These are phyloP conservation scores for Dasysyrphus albostriatus DNA, from an alignment of 2,888 invertebrate species.

Conservation along the genomic window DNA sequence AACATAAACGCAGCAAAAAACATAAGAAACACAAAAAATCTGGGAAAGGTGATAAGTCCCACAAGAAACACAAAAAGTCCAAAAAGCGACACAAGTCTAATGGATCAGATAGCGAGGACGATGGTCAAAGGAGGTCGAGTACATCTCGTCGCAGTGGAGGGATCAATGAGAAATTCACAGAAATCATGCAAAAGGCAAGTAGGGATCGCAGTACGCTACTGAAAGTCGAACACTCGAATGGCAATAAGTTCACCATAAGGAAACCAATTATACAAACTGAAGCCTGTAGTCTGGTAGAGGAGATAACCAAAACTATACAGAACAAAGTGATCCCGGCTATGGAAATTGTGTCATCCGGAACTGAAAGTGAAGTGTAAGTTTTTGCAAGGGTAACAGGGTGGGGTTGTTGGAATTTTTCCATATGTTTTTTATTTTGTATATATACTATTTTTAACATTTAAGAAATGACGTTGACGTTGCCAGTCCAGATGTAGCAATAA, in stretches of 20 bases:
- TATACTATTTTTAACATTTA: not conserved
- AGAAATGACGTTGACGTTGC: slow-evolving; percentile 86
- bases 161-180: slow-evolving; percentile 82
- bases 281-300: slow-evolving; percentile 84
- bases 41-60: slow-evolving; percentile 85
- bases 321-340: slow-evolving; percentile 83
- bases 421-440: not conserved
- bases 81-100: slow-evolving; percentile 84
- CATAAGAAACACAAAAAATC: slow-evolving; percentile 89
- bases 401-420: not conserved
- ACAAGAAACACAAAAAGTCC: slow-evolving; percentile 87
- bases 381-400: not conserved
- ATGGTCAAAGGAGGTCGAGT: slow-evolving; percentile 60
- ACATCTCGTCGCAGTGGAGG: slow-evolving; percentile 80
- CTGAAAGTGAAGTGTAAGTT: slow-evolving; percentile 86
- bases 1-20: slow-evolving; percentile 85
- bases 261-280: slow-evolving; percentile 83
- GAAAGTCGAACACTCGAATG: slow-evolving; percentile 79
- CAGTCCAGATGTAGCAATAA: slow-evolving; percentile 89
- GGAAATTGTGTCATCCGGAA: slow-evolving; percentile 89
- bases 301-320: slow-evolving; percentile 84
- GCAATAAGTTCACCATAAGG: slow-evolving; percentile 79
- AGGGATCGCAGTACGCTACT: slow-evolving; percentile 78
- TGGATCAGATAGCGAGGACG: slow-evolving; percentile 78
- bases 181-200: slow-evolving; percentile 81